Percentiles rank a stretch among this genome's conserved stretches.
phyloP scores from a whole-genome alignment of 2,113 vertebrate species.

The Cryptomyrus ogoouensis region DNA sequence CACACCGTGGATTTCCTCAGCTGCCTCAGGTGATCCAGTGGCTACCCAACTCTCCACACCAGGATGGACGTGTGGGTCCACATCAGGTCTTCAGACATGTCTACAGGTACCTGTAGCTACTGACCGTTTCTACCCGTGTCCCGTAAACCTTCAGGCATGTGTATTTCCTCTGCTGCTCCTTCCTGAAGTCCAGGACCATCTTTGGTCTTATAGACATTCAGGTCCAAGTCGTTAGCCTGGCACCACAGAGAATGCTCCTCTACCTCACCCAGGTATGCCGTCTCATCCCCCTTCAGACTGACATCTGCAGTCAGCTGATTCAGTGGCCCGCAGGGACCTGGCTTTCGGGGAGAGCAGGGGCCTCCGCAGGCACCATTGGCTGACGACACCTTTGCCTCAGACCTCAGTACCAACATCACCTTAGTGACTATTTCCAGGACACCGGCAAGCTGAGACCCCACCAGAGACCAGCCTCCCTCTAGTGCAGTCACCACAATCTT shows the following conservation, averaged over 20 bases:
- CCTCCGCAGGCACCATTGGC: neutral
- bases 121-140: neutral
- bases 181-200: neutral
- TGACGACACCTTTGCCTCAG: neutral
- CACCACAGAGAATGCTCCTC: neutral
- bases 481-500: neutral
- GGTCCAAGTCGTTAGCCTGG: neutral
- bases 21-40: neutral
- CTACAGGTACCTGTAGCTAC: neutral
- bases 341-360: neutral
- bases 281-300: neutral
- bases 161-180: neutral
- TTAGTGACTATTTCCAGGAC: neutral
- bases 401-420: neutral
- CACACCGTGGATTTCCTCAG: neutral
- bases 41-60: neutral
- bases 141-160: neutral
- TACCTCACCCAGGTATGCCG: neutral
- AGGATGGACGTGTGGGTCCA: neutral
- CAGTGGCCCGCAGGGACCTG: neutral
- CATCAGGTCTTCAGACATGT: neutral
- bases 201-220: neutral
- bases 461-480: neutral
- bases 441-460: neutral
- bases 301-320: neutral